Evolutionary conservation across 2,113 vertebrate genomes (phyloP).

Genomic region (Trematomus loennbergii): DNA sequence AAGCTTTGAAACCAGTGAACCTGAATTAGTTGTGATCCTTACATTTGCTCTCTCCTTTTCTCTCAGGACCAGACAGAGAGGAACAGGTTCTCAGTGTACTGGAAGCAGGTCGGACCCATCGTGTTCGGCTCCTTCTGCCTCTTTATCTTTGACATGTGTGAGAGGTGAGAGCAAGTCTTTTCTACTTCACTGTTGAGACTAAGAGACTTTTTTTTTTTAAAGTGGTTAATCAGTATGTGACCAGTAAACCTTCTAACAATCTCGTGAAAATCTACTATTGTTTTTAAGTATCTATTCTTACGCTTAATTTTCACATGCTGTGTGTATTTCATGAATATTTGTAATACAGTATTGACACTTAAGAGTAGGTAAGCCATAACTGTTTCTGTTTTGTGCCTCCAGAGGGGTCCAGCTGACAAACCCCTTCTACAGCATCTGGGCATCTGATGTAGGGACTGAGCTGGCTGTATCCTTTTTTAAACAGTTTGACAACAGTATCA

Average conservation of each 20-base stretch:
- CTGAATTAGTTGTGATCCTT: neutral
- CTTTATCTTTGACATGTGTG: conserved; percentile 99
- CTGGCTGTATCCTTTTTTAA: conserved; percentile 93
- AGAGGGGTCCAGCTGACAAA: conserved; percentile 98
- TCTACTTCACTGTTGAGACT: neutral
- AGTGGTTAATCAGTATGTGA: neutral
- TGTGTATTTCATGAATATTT: neutral
- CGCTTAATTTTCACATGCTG: neutral
- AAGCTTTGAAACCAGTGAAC: too few relatives aligned
- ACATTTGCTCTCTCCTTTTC: conserved; percentile 14
- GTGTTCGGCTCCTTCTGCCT: conserved; percentile 97
- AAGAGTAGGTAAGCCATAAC: neutral
- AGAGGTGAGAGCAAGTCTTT: conserved; percentile 87
- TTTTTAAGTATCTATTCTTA: neutral
- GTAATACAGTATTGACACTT: neutral
- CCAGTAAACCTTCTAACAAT: too few relatives aligned
- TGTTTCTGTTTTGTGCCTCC: conserved; percentile 10
- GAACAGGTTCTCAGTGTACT: conserved; percentile 94
- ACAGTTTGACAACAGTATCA: neutral
- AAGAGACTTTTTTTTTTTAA: neutral
- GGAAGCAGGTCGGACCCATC: conserved; percentile 98
- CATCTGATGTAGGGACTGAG: conserved; percentile 92
- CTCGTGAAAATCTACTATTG: neutral
- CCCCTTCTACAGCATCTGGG: conserved; percentile 99
- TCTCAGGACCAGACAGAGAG: conserved; percentile 94